Base-by-base conservation (phyloP, 2,113 vertebrate genomes). In the Gobius niger region DNA sequence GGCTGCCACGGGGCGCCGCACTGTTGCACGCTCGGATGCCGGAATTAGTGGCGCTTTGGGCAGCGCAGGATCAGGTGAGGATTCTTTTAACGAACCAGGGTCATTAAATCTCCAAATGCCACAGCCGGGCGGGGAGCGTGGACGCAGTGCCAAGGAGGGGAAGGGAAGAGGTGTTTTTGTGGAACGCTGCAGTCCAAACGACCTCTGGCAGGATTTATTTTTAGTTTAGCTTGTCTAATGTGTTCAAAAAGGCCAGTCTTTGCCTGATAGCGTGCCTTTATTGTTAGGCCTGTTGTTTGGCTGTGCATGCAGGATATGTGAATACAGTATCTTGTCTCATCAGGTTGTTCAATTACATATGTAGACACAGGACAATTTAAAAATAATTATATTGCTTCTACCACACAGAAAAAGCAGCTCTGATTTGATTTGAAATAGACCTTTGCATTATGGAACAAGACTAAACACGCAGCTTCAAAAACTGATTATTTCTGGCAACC, bases 1-100 rank as follows among this genome's bases (percentile, higher is more conserved):
- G 75, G 67, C 63, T 91, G 86, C 83, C 78, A 75, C 8, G 82
- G 82, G 84, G 88, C 12, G 70, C 76, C 85, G 85, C 85, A 77
- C 78, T 85, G 86, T 86, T 90, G 68, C 87, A 80, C 57, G 84
- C 79, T 42, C 41, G 47, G 66, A 52, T 19, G 67, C 74, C 67
- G 79, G 78, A 86, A 79, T 74, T 73, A 75, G 82, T 72, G 74
- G 69, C 47, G 67, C 82, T 85, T 64, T 60, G 66, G 82, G 80
- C 72, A 80, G 81, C 68, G 70, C 77, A 77, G 79, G 76, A 87
- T 83, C 83, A 85, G 80, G 84, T 83, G 74, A 87, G 63, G 72
- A 61, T 71, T 72, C 71, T 40, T 70, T 80, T 82, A 79, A 87
- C 82, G 77, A 83, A 76, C 67, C 15, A 2, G 77, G 79, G 67